A percentile compares a stretch with the other conserved stretches of the same genome.
Evolutionary conservation across 2,888 invertebrate genomes (phyloP).

Genomic region (Athetis lepigone): DNA sequence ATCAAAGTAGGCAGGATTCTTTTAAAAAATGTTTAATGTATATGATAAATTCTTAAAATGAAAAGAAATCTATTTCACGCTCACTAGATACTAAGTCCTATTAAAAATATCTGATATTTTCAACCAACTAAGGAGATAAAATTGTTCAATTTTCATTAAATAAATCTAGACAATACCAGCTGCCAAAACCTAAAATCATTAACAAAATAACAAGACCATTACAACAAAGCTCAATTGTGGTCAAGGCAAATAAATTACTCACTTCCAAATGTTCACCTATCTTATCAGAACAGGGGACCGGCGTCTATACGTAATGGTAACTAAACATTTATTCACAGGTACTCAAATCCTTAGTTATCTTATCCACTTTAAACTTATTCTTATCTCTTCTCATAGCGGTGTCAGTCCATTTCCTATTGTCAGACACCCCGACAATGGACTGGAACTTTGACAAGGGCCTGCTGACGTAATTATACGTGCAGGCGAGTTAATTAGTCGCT

Average conservation of each 20-base stretch:
- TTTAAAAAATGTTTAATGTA: too few species aligned
- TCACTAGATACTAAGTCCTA: too few species aligned
- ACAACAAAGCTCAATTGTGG: slow-evolving; percentile 37
- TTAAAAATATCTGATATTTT: slow-evolving; percentile 13
- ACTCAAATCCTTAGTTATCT: slow-evolving; percentile 59
- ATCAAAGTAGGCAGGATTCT: not conserved
- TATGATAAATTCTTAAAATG: too few species aligned
- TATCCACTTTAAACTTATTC: slow-evolving; percentile 55
- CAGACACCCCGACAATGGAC: slow-evolving; percentile 52
- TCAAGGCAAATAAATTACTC: slow-evolving; percentile 52
- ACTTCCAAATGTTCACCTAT: slow-evolving; percentile 50
- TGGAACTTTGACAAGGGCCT: slow-evolving; percentile 58
- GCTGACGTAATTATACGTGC: slow-evolving; percentile 70
- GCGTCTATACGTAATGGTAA: slow-evolving; percentile 38
- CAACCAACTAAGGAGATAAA: slow-evolving; percentile 18
- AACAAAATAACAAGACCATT: slow-evolving; percentile 37
- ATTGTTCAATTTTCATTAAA: slow-evolving; percentile 20
- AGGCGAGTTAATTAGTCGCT: slow-evolving; percentile 71
- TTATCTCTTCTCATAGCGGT: slow-evolving; percentile 52
- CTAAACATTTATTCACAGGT: slow-evolving; percentile 38
- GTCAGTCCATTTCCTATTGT: slow-evolving; percentile 64
- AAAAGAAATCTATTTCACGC: too few species aligned
- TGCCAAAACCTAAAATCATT: slow-evolving; percentile 41
- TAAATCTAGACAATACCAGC: slow-evolving; percentile 43
- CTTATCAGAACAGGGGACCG: slow-evolving; percentile 40